These are phyloP conservation scores for Loripinus fragilis DNA, from an alignment of 2,888 invertebrate species.

Conservation along the genomic window DNA sequence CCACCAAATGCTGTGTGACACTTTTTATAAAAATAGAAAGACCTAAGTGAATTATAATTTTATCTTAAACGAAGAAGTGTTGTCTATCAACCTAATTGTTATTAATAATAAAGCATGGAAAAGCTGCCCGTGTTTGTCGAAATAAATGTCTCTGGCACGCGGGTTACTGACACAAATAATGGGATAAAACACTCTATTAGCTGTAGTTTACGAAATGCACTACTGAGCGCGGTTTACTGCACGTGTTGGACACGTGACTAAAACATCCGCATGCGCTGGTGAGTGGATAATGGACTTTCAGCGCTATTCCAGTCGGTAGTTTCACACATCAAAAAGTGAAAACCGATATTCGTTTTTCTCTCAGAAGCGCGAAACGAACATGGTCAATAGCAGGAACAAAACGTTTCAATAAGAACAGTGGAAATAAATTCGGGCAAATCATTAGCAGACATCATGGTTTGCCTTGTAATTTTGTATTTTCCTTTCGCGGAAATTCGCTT, in stretches of 20 bases:
- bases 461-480: no score
- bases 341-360: no score
- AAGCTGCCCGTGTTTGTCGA: neutral
- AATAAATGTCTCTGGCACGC: slow-evolving; percentile 41
- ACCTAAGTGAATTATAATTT: neutral
- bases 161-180: slow-evolving; percentile 18
- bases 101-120: slow-evolving; percentile 2
- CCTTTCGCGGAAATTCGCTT: no score
- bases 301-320: neutral
- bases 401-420: no score
- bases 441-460: no score
- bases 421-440: no score
- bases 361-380: no score
- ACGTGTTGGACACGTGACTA: neutral
- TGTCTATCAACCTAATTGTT: neutral
- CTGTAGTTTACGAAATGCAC: neutral
- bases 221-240: neutral
- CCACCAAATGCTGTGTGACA: slow-evolving; percentile 23
- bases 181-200: slow-evolving; percentile 1
- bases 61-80: neutral
- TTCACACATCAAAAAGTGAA: no score
- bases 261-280: neutral
- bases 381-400: no score
- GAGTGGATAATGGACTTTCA: neutral
- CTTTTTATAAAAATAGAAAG: neutral